phyloP scores from a whole-genome alignment of 1,140 invertebrate species.

The Drosophila repleta region DNA sequence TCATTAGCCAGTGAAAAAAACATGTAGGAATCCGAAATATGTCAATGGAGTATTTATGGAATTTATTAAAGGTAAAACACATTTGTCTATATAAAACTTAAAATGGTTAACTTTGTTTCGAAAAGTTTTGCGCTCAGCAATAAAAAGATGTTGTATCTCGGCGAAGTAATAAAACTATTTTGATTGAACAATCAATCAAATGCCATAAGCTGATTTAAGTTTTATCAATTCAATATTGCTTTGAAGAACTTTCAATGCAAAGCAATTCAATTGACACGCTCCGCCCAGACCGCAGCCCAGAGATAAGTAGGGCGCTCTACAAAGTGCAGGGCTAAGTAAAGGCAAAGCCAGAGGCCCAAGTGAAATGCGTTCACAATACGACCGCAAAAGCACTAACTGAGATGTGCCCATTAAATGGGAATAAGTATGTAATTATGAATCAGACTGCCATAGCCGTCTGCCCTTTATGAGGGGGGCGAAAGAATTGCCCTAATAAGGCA shows the following conservation, averaged over 20 bases:
- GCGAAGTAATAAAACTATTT: conserved; percentile 4
- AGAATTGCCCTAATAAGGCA: conserved; percentile 41
- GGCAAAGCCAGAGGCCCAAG: conserved; percentile 1
- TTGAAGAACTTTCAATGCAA: conserved; percentile 5
- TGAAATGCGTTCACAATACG: conserved; percentile 21
- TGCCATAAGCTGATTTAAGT: conserved; percentile 2
- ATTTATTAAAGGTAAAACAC: not conserved
- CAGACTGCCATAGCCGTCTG: conserved; percentile 15
- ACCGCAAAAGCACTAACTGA: conserved; percentile 43
- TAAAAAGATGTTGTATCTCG: conserved; percentile 1
- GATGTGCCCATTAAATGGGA: conserved; percentile 46
- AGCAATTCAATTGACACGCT: not conserved
- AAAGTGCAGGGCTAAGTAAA: conserved; percentile 17
- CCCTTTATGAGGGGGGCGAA: conserved; percentile 28
- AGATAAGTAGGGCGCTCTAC: conserved; percentile 7
- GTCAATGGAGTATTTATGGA: not conserved
- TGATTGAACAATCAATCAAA: conserved; percentile 1
- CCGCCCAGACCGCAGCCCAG: not conserved
- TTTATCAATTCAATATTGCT: not conserved
- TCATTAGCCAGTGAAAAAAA: conserved; percentile 4
- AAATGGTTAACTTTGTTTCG: conserved; percentile 10
- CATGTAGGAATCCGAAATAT: no score
- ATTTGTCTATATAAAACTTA: not conserved
- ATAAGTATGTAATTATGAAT: conserved; percentile 51
- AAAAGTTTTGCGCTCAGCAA: not conserved